phyloP scores from a whole-genome alignment of 2,888 invertebrate genomes.

The Ommatoiulus sabulosus region DNA sequence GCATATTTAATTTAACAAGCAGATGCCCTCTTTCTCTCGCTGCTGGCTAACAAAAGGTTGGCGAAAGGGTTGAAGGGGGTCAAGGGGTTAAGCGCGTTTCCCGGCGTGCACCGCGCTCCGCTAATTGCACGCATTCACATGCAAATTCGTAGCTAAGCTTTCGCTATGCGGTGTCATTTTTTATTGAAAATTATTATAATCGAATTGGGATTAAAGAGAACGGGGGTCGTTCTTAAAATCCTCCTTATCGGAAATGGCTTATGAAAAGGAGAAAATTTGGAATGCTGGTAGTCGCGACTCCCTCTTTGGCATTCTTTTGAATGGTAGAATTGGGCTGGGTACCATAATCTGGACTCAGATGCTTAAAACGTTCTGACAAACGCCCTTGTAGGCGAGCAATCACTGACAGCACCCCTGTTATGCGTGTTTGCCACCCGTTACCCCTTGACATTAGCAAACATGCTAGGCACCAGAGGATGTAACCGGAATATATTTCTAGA shows the following conservation, averaged over 20 bases:
- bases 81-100: constrained; percentile 13
- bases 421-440: not conserved
- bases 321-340: no score
- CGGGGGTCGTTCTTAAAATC: not conserved
- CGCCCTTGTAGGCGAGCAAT: not conserved
- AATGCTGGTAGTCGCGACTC: no score
- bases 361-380: not conserved
- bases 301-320: no score
- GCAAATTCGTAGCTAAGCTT: constrained; percentile 3
- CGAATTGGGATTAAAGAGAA: not conserved
- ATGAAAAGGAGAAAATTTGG: not conserved
- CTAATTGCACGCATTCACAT: not conserved
- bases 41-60: not conserved
- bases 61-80: constrained; percentile 7
- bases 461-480: no score
- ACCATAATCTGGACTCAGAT: no score
- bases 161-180: not conserved
- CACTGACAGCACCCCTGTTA: not conserved
- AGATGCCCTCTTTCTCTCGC: not conserved
- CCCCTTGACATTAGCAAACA: not conserved
- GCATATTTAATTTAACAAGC: not conserved
- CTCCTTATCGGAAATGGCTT: not conserved
- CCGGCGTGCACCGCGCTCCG: not conserved
- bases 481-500: no score
- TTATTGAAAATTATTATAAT: constrained; percentile 6